Base-by-base conservation (phyloP, 2,797 vertebrate genomes). In the Aeoliscus strigatus region DNA sequence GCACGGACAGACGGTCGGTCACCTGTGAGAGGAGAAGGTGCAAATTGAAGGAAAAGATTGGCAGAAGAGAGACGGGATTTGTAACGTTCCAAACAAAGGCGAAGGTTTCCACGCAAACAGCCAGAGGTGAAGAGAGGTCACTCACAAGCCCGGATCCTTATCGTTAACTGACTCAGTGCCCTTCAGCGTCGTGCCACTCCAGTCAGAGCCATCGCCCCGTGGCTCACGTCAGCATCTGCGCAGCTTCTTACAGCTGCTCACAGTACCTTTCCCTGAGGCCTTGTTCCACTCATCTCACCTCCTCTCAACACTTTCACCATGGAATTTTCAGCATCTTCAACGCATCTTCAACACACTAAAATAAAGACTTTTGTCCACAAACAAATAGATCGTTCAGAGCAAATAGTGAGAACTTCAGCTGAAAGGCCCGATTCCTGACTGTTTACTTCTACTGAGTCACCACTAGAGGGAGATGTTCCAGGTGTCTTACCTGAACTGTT, bases 151-250 rank as follows among this genome's bases (percentile, higher is more conserved):
- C 47, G 1, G 68, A 68, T 54, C 43, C 47, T 81, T 70, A 69
- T 73, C 59, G 9, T 41, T 75, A 53, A 54, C 59, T 77, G 81
- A 80, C 59, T 74, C 74, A 70, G n/a, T 46, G 62, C 36, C 61
- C 44, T 15, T 40, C 29, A 29, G 60, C 37, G 12, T 55, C 32
- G 32, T 3, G 33, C 61, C 60, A 56, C 66, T 66, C 53, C 68
- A 59, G 56, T 79, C 60, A 56, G 40, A 58, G 60, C 33, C 25
- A 68, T 51, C 47, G 57, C 68, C n/a, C 44, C 40, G 39, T 14
- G 3, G 58, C 57, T 17, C 59, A 54, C 23, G 15, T 63, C 73
- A 62, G 14, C 33, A 16, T 2, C 48, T 32, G 37, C 46, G 39
- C 34, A 4, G 50, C 39, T 58, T 55, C 39, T 15, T 25, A 38